phyloP scores from a whole-genome alignment of 1,140 invertebrate genomes.

The Rhagoletis pomonella region DNA sequence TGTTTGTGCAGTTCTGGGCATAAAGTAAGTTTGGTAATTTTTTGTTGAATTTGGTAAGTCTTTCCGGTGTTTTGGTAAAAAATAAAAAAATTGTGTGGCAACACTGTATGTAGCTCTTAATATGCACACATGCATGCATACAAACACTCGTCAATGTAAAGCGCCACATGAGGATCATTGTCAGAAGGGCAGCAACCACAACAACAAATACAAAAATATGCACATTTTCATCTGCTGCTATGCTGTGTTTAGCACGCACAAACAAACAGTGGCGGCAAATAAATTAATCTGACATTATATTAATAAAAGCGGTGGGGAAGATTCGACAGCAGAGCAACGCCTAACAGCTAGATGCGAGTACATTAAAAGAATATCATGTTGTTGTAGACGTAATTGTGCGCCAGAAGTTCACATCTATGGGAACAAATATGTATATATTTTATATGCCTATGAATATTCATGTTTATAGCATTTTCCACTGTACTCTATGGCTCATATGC shows the following conservation, averaged over 20 bases:
- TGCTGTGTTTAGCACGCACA: neutral
- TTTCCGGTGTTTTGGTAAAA: too few species aligned
- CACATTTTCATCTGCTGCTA: neutral
- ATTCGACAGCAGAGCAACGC: neutral
- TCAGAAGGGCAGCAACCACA: slow-evolving; percentile 3
- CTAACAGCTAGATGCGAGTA: neutral
- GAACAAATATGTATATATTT: neutral
- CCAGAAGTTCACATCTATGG: slow-evolving; percentile 19
- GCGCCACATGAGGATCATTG: slow-evolving; percentile 13
- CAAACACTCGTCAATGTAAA: neutral
- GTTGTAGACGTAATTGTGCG: neutral
- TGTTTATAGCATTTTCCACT: neutral
- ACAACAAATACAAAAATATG: neutral
- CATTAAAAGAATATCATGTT: neutral
- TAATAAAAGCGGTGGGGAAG: slow-evolving; percentile 1
- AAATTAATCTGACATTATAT: slow-evolving; percentile 30
- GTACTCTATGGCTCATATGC: too few species aligned
- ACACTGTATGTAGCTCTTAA: neutral
- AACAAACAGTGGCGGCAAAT: slow-evolving; percentile 45
- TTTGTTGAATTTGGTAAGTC: too few species aligned
- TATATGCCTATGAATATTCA: neutral
- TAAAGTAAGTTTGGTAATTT: too few species aligned
- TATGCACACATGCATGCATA: neutral
- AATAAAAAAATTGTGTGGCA: too few species aligned
- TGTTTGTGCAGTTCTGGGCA: too few species aligned